These are phyloP conservation scores for Eupeodes corollae DNA, from an alignment of 1,140 invertebrate genomes.

Conservation along the genomic window DNA sequence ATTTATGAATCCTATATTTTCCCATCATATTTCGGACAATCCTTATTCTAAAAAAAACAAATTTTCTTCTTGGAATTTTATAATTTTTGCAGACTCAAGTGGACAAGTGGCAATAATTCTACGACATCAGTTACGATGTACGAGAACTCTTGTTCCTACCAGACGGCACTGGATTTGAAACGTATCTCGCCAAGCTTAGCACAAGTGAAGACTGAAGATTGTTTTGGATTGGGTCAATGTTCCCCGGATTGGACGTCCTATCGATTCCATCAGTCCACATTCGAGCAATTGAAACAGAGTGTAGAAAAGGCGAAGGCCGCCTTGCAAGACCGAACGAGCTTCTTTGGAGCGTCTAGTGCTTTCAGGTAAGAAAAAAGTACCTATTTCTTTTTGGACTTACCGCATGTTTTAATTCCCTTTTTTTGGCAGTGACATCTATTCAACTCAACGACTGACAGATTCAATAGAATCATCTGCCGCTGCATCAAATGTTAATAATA, in stretches of 20 bases:
- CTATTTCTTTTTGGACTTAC: background rate
- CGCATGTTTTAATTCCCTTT: background rate
- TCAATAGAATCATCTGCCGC: conserved; percentile 27
- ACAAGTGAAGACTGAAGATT: conserved; percentile 49
- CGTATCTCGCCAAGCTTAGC: conserved; percentile 44
- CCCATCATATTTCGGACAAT: background rate
- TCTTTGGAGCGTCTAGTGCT: conserved; percentile 34
- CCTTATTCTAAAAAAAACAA: background rate
- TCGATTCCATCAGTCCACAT: conserved; percentile 64
- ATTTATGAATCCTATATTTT: no score
- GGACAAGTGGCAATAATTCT: conserved; percentile 11
- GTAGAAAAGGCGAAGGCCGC: conserved; percentile 81
- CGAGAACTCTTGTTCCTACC: conserved; percentile 81
- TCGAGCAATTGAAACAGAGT: conserved; percentile 77
- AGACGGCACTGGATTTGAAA: conserved; percentile 72
- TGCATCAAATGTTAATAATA: conserved; percentile 15
- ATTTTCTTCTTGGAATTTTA: no score
- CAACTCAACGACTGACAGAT: conserved; percentile 30
- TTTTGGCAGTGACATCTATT: conserved; percentile 29
- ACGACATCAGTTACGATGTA: conserved; percentile 52
- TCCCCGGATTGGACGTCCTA: conserved; percentile 59
- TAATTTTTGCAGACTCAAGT: conserved; percentile 26
- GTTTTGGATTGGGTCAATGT: conserved; percentile 38
- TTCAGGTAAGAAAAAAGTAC: conserved; percentile 21
- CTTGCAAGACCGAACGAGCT: conserved; percentile 45